Evolutionary conservation across 30 jellyfish, hydroid and myxozoan species (phyloP), one percentile per base, ranked within the genome.

Genomic region (Aurelia aurita): DNA sequence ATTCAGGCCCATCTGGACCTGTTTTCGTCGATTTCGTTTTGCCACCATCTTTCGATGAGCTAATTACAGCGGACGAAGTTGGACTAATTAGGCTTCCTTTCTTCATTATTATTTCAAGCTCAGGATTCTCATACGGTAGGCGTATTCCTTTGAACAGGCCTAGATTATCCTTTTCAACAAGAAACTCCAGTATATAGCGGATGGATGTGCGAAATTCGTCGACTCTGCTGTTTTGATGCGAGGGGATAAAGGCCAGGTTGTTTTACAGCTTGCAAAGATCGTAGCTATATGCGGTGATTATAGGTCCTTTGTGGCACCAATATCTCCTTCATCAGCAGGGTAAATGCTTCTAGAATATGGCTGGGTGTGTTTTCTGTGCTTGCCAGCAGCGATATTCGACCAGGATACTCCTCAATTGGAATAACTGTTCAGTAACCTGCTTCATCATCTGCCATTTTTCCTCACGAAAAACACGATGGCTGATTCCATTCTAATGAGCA

Each of bases 401-500:
- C 51, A 39, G 51, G 15, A 8, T 39, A 39, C 51, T 39, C 51
- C 51, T 68, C 80, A 68, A 25, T 68, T 68, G 18, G 80, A 23
- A 68, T 19, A 19, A 32, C 61, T n/a, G 14, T 68, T 58, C 31
- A 39, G 68, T 68, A 58, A 29, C 22, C 83, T 54, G 69, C 51
- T 29, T 22, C 34, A 6, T 81, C 91, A 55, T 81, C 91, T 81
- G 91, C 91, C 91, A 81, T 81, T 66, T 78, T 81, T 81, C 91
- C 91, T 69, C 91, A 81, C 91, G 85, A 68, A 68, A 57, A 81
- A 81, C 91, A 81, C 91, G 91, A 81, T 81, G 91, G 69, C 45
- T 68, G 84, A 67, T 66, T 81, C 91, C 69, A 31, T 46, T 39
- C 26, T 20, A 66, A 23, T 15, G 91, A 81, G 91, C 91, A 81